A percentile compares a stretch with the other conserved stretches of the same genome.
Conservation (phyloP, 2,797 vertebrate species). For the Halcyon smyrnensis region DNA sequence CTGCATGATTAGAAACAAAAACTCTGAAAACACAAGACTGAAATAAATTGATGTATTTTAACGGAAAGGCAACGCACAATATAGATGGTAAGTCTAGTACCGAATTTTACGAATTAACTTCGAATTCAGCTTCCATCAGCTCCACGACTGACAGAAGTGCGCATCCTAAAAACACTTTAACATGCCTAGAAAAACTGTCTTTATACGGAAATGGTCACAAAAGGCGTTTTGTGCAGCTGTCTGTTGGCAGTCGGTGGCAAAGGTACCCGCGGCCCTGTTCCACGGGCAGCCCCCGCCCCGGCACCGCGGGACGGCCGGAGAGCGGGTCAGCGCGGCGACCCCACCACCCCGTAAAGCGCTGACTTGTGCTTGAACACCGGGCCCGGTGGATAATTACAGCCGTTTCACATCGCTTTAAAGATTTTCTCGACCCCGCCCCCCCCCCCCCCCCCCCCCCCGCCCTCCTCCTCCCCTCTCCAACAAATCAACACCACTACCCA, state of each 20-base stretch:
- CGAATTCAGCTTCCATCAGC: neutral
- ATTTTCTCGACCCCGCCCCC: too few relatives aligned
- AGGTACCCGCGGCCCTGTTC: neutral
- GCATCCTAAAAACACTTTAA: neutral
- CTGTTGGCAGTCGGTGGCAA: neutral
- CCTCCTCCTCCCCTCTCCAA: too few relatives aligned
- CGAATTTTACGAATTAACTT: neutral
- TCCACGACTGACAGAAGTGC: accelerated
- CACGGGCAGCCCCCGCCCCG: neutral
- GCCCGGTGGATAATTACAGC: too few relatives aligned
- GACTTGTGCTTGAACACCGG: neutral
- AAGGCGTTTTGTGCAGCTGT: neutral
- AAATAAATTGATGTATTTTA: neutral
- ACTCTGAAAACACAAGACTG: neutral
- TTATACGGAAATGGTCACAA: neutral
- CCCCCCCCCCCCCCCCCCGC: too few relatives aligned
- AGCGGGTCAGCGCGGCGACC: neutral
- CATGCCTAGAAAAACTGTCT: neutral
- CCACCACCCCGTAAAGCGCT: neutral
- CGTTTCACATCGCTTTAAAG: neutral
- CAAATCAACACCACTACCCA: too few relatives aligned
- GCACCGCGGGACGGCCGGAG: neutral
- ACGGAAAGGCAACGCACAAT: neutral
- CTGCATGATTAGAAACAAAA: neutral
- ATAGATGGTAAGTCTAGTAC: accelerated